These are phyloP conservation scores for Limenitis camilla DNA, from an alignment of 2,888 invertebrate species.

Conservation along the genomic window DNA sequence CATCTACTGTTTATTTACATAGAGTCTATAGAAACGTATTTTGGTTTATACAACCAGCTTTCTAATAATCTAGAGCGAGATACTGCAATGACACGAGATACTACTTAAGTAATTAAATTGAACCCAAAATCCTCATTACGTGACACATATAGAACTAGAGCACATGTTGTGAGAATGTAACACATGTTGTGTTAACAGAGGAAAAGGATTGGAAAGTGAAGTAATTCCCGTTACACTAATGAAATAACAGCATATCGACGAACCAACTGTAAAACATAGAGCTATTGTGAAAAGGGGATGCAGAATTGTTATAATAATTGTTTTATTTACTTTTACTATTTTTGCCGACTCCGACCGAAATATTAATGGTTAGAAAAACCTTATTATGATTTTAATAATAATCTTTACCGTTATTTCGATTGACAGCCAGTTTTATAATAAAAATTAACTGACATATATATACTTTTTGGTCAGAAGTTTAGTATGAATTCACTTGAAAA, in stretches of 20 bases:
- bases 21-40: not conserved
- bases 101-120: conserved; percentile 3
- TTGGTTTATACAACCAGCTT: not conserved
- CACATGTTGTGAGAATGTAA: not conserved
- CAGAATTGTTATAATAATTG: no score
- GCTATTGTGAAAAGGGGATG: no score
- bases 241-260: not conserved
- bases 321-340: no score
- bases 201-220: not conserved
- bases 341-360: no score
- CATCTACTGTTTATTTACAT: not conserved
- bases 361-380: no score
- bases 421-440: no score
- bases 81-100: not conserved
- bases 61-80: not conserved
- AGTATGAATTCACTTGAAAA: no score
- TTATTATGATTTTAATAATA: no score
- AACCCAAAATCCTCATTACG: conserved; percentile 5
- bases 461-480: no score
- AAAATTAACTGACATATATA: no score
- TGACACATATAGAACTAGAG: conserved; percentile 12
- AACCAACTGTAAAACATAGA: not conserved
- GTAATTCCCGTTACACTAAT: not conserved
- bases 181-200: not conserved
- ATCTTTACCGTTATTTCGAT: no score